These are phyloP conservation scores for Lapara coniferarum DNA, from an alignment of 2,888 invertebrate species.

Conservation along the genomic window DNA sequence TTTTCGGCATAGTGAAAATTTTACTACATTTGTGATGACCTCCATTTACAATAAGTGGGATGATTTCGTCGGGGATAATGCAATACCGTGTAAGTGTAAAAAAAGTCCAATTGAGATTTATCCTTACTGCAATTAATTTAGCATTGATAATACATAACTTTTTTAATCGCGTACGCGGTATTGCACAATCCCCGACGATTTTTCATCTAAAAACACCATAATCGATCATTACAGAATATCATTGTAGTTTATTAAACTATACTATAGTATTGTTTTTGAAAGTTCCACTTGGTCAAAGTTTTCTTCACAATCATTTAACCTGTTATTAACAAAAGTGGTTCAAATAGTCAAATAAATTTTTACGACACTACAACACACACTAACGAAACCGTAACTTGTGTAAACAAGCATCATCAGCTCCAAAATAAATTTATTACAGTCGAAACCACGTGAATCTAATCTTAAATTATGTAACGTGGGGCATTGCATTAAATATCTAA, in stretches of 20 bases:
- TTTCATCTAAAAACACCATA: no score
- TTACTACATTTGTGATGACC: background rate
- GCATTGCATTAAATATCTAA: slow-evolving; percentile 4
- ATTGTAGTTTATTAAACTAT: no score
- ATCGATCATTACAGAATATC: no score
- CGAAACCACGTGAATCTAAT: slow-evolving; percentile 18
- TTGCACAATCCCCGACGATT: no score
- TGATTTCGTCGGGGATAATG: no score
- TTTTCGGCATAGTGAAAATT: background rate
- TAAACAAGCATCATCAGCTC: slow-evolving; percentile 7
- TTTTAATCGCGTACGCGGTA: no score
- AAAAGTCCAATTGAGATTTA: no score
- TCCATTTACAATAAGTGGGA: background rate
- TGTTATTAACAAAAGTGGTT: background rate
- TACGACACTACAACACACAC: background rate
- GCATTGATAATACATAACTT: no score
- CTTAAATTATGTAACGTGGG: slow-evolving; percentile 19
- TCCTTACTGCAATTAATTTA: no score
- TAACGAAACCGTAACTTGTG: slow-evolving; percentile 7
- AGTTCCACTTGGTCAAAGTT: no score
- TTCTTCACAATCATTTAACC: no score
- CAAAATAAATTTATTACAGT: slow-evolving; percentile 1
- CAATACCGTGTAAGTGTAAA: no score
- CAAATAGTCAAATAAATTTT: background rate
- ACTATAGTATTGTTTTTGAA: background rate